Evolutionary conservation across 2,797 vertebrate genomes (phyloP), one percentile per base, ranked within the genome.

Genomic region (Melanotaenia boesemani): DNA sequence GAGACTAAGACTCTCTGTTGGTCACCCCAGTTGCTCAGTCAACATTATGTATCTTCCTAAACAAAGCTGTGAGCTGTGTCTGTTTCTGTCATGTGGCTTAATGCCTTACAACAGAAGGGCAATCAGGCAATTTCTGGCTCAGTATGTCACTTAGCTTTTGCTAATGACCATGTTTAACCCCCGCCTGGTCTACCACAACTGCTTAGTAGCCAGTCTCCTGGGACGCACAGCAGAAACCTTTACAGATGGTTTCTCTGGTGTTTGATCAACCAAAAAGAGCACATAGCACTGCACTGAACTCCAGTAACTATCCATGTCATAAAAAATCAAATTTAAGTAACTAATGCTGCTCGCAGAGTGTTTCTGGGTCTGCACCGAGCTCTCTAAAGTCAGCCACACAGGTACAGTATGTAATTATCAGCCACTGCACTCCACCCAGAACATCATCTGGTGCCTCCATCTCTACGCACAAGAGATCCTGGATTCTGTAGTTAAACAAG

Each of bases 281-380:
- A 44, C 37, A 54, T 66, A 18, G 32, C 64, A 66, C 34, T 66
- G 32, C 64, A 55, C 9, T 66, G 32, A 54, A 32, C 32, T 66
- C n/a, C 48, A 37, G 12, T 37, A 16, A 13, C 4, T 55, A 13
- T 55, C 52, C 12, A 55, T 24, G n/a, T 9, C 32, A 24, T n/a
- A n/a, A n/a, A 36, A 8, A 34, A 64, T 32, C 28, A 36, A 32
- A 64, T 34, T 32, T n/a, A 63, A 48, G 20, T 34, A 44, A 32
- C 20, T 52, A 22, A 10, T 44, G 20, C 46, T 64, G n/a, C 20
- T 20, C 20, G 11, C 30, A 34, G 28, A 3, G 32, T 34, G 20
- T 12, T 20, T 48, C 20, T 30, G n/a, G 28, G 6, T 46, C 39
- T 28, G 16, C 26, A 37, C 13, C 39, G 5, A 62, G 6, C 5